Conservation (phyloP, 2,888 invertebrate genomes). For the Neria commutata region DNA sequence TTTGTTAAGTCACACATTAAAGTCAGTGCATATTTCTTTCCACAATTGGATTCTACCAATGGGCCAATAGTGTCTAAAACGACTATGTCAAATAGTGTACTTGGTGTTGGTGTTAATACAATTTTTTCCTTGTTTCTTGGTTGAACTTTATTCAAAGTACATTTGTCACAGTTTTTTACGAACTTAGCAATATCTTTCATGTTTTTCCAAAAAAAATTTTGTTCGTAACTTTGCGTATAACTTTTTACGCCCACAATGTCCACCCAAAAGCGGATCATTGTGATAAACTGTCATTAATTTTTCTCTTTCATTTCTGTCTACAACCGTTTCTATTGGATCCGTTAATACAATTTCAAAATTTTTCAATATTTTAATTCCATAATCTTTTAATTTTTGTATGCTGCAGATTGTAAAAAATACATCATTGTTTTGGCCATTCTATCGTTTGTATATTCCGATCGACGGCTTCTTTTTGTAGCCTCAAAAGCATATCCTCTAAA, state of each 20-base stretch:
- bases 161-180: conserved; percentile 22
- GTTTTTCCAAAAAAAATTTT: conserved; percentile 24
- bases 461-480: no score
- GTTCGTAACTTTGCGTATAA: conserved; percentile 20
- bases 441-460: no score
- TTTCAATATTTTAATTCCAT: conserved; percentile 31
- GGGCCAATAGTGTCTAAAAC: conserved; percentile 32
- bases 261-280: conserved; percentile 14
- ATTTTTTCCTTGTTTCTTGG: conserved; percentile 20
- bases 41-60: conserved; percentile 24
- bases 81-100: conserved; percentile 26
- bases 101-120: conserved; percentile 22
- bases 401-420: no score
- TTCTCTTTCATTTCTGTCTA: no score
- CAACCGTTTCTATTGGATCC: no score
- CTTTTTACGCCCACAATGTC: conserved; percentile 16
- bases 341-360: no score
- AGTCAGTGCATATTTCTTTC: conserved; percentile 28
- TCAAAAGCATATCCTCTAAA: no score
- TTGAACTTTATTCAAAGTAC: conserved; percentile 23
- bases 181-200: conserved; percentile 18
- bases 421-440: no score
- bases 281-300: conserved; percentile 6
- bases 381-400: no score
- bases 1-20: conserved; percentile 31